A percentile compares a stretch with the other conserved stretches of the same genome.
These are phyloP conservation scores for Nothoprocta pentlandii DNA, from an alignment of 2,113 vertebrate species.

Conservation along the genomic window DNA sequence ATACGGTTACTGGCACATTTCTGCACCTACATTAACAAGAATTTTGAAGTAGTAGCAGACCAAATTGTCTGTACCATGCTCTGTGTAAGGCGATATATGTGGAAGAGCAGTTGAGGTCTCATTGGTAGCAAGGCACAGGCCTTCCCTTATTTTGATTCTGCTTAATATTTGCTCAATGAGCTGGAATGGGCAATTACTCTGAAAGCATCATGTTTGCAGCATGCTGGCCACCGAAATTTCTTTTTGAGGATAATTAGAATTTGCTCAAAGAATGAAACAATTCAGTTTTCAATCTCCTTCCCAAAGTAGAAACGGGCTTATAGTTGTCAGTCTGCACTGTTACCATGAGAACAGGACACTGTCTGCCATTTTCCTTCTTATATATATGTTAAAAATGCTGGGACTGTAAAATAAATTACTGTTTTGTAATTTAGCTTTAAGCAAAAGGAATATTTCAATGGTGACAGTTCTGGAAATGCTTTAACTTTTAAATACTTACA, in stretches of 20 bases:
- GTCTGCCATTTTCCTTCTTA: slow-evolving; percentile 52
- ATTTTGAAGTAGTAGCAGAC: slow-evolving; percentile 3
- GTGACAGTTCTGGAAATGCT: slow-evolving; percentile 82
- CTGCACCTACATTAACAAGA: background rate
- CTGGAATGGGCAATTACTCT: slow-evolving; percentile 16
- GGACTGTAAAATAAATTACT: slow-evolving; percentile 70
- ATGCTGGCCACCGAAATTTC: background rate
- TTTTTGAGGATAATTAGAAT: background rate
- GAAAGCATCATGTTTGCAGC: background rate
- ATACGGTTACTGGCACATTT: background rate
- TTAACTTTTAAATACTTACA: slow-evolving; percentile 83
- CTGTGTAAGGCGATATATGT: background rate
- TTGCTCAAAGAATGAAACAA: background rate
- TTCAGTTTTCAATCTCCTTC: background rate
- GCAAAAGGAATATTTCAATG: slow-evolving; percentile 79
- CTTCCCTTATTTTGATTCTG: slow-evolving; percentile 27
- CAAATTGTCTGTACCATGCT: background rate
- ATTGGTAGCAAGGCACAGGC: background rate
- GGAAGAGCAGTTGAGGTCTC: background rate
- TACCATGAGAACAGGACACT: background rate
- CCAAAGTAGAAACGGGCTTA: slow-evolving; percentile 5
- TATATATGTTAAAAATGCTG: slow-evolving; percentile 1
- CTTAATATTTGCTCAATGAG: slow-evolving; percentile 17
- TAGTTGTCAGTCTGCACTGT: background rate
- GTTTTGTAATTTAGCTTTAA: slow-evolving; percentile 65